Base-by-base conservation (phyloP, 2,888 invertebrate genomes). In the Mystacides longicornis region DNA sequence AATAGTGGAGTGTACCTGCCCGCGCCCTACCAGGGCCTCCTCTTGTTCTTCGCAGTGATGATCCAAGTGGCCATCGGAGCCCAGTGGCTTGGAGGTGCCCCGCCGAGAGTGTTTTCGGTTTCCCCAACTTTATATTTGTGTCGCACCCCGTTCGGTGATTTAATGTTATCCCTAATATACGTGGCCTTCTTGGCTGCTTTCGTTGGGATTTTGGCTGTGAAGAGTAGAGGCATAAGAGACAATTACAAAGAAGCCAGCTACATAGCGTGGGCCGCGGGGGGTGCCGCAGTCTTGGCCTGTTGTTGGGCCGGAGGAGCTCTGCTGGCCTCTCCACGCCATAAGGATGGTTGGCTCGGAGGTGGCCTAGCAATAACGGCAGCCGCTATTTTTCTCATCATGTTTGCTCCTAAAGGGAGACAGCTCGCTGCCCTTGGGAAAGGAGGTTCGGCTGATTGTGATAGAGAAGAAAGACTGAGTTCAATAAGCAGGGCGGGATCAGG, bases 241-340 rank as follows among this genome's bases (percentile, higher is more conserved):
- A 95, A 95, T 74, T 93, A 93, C 71, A 81, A 94, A 51, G 95
- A 95, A 71, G 89, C 94, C 47, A 88, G 90, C 31, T 95, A 93
- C 72, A 93, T 95, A 64, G 93, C 93, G 14, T 81, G 92, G 63
- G 89, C 93, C 19, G 86, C 91, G 49, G 90, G 91, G 43, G 86
- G 91, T 57, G 85, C 88, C 61, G 86, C 94, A 59, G 91, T 92
- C 51, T 85, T 93, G 65, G 92, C 92, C 89, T 75, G 87, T 64
- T 84, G 87, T 63, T 89, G 90, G 89, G 85, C 85, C 67, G 80
- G 93, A 62, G 87, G 91, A 60, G 93, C 93, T 42, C 78, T 88
- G 64, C 83, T 87, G 52, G 83, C 87, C 49, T 81, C 83, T 57
- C 90, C 91, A 66, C 79, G 85, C 61, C 88, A 89, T 67, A 83